These are phyloP conservation scores for Zootermopsis nevadensis DNA, from an alignment of 2,888 invertebrate genomes.

Conservation along the genomic window DNA sequence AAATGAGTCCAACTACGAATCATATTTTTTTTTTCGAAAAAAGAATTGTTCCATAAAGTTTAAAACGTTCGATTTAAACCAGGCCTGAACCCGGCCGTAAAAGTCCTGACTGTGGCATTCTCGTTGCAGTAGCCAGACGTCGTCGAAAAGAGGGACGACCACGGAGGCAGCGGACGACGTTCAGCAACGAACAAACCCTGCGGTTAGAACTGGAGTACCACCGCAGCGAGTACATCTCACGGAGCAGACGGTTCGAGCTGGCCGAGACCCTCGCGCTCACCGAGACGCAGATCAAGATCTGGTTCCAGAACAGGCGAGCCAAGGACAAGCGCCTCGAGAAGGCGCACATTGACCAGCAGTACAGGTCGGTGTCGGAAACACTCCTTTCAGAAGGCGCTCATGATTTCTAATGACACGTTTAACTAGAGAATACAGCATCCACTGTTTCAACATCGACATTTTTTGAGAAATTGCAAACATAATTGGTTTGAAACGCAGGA, in stretches of 20 bases:
- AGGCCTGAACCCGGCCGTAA: too few species aligned
- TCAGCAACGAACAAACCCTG: slow-evolving; percentile 92
- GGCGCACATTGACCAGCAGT: slow-evolving; percentile 94
- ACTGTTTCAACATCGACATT: too few species aligned
- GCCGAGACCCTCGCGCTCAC: slow-evolving; percentile 75
- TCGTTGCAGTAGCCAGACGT: slow-evolving; percentile 78
- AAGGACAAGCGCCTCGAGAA: slow-evolving; percentile 97
- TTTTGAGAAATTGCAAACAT: too few species aligned
- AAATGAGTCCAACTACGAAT: too few species aligned
- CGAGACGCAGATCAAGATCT: slow-evolving; percentile 88
- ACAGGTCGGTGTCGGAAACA: slow-evolving; percentile 73
- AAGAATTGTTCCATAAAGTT: too few species aligned
- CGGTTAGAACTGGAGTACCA: slow-evolving; percentile 92
- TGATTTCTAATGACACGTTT: too few species aligned
- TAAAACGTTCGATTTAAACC: too few species aligned
- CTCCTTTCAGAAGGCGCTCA: too few species aligned
- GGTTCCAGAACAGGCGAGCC: slow-evolving; percentile 95
- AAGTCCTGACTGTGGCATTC: too few species aligned
- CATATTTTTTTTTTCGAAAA: too few species aligned
- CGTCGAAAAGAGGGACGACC: slow-evolving; percentile 89
- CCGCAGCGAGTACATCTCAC: slow-evolving; percentile 90
- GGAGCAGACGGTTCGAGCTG: slow-evolving; percentile 83
- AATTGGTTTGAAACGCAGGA: too few species aligned
- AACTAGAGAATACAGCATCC: too few species aligned
- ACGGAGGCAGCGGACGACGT: slow-evolving; percentile 91